Base-by-base conservation (phyloP, 1,140 invertebrate genomes). In the Brachionus manjavacas region DNA sequence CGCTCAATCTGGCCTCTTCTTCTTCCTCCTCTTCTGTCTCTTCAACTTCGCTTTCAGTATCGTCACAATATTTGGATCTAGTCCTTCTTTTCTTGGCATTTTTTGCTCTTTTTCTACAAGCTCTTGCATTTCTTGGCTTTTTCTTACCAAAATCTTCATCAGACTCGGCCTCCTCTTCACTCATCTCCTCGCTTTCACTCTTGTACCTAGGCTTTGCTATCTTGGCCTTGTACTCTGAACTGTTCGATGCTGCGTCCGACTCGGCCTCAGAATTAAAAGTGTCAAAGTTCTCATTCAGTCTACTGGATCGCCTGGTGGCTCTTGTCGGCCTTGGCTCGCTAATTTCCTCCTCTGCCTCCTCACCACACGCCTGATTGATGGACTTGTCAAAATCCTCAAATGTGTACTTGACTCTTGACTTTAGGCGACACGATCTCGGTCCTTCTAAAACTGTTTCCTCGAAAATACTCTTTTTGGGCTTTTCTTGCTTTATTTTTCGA, bases 351-450 rank as follows among this genome's bases (percentile, higher is more conserved):
- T 76, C 72, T 25, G 14, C 7, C n/a, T 46, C 43, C 52, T 49
- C 72, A 25, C 72, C 72, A 31, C 39, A 46, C 3, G 72, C 72
- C 23, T 76, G 39, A 49, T 76, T 76, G 11, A 76, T 76, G 23
- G 72, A 49, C 28, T 28, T 46, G 25, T 76, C 72, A 49, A 25
- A 76, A 46, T 76, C 72, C 12, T 76, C 72, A 76, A 76, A 76
- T 25, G 72, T 76, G 41, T 76, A 76, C 14, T 46, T 76, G 3
- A 76, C 43, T 25, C 72, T 46, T 52, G 72, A 46, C 49, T 76
- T 76, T 0, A 60, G 20, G 23, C 72, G 72, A 76, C 72, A 49
- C 2, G 72, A 76, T 76, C 72, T 46, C 2, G 72, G 72, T 11
- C 72, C 72, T 1, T 49, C 41, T 23, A 76, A 12, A 14, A 76